Base-by-base conservation (phyloP, 2,113 vertebrate genomes). In the Elaphurus davidianus region DNA sequence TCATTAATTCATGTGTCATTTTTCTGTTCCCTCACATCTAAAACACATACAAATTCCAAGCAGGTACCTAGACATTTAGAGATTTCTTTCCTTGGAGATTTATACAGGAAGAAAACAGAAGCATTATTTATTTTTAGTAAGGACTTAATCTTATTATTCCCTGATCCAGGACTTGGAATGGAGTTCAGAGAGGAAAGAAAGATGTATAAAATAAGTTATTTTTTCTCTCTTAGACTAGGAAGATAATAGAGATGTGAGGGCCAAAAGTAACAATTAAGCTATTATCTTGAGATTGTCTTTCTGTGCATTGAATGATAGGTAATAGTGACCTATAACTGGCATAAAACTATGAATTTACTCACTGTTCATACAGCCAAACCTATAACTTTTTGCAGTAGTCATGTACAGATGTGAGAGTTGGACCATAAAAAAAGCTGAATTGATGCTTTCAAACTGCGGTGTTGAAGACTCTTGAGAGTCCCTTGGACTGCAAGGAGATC, bases 1-100 rank as follows among this genome's bases (percentile, higher is more conserved):
- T 86, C 57, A 83, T 86, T 92, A 94, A 89, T 94, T 90, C 36
- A n/a, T 88, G 23, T 91, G 10, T 87, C 76, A 76, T 92, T 92
- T 98, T 98, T 62, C 59, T 76, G 52, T 21, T 90, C 33, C 7
- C 4, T 96, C 8, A 74, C 23, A 30, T 93, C 45, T 79, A 90
- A 89, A 96, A 55, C 27, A 74, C 25, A 92, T 27, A 81, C 43
- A 93, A 90, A 87, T 92, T 64, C 96, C 52, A 94, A 92, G 43
- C 17, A 95, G 55, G 55, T 88, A 60, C 3, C 45, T 81, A 87
- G 12, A 71, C 14, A 54, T 3, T 19, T 71, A 40, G 59, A 40
- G 23, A 90, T 62, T 47, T 74, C 62, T 84, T 90, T 1, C 64
- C 71, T 92, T 84, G 40, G 54, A 85, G 25, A 90, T 87, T 79